Percentiles rank a stretch among this genome's conserved stretches.
Evolutionary conservation across 2,797 vertebrate species (phyloP).

Genomic region (Gorsachius magnificus): DNA sequence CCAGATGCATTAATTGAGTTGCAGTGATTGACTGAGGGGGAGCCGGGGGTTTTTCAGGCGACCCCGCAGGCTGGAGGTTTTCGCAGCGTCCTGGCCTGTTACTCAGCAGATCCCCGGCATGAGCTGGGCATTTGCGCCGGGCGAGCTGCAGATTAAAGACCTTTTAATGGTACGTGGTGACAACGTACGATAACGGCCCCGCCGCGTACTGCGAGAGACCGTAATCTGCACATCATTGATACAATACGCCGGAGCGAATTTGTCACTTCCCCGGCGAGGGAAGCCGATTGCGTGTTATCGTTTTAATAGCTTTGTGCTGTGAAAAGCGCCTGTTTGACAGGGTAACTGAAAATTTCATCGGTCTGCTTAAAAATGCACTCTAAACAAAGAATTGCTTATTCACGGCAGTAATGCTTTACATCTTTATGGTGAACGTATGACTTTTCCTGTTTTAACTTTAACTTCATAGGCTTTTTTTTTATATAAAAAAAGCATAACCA

Average conservation of each 20-base stretch:
- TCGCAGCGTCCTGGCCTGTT: background rate
- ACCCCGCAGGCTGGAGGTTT: background rate
- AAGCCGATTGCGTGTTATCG: background rate
- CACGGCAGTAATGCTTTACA: background rate
- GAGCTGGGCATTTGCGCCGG: background rate
- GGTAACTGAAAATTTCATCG: background rate
- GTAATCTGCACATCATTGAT: background rate
- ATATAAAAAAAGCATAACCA: background rate
- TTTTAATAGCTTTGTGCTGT: background rate
- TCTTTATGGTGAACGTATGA: background rate
- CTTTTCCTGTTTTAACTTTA: background rate
- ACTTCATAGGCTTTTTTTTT: background rate
- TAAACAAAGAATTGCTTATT: background rate
- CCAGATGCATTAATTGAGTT: slow-evolving; percentile 63
- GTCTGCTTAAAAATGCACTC: background rate
- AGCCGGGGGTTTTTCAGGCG: background rate
- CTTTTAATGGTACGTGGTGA: background rate
- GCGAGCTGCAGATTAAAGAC: background rate
- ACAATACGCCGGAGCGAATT: background rate
- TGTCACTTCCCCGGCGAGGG: background rate
- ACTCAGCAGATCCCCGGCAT: background rate
- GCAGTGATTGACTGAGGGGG: background rate
- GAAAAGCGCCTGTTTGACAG: background rate
- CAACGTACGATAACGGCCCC: background rate
- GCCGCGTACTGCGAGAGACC: background rate